Percentiles rank a stretch among this genome's conserved stretches.
These are phyloP conservation scores for Atrina japonica DNA, from an alignment of 2,888 invertebrate species.

Conservation along the genomic window DNA sequence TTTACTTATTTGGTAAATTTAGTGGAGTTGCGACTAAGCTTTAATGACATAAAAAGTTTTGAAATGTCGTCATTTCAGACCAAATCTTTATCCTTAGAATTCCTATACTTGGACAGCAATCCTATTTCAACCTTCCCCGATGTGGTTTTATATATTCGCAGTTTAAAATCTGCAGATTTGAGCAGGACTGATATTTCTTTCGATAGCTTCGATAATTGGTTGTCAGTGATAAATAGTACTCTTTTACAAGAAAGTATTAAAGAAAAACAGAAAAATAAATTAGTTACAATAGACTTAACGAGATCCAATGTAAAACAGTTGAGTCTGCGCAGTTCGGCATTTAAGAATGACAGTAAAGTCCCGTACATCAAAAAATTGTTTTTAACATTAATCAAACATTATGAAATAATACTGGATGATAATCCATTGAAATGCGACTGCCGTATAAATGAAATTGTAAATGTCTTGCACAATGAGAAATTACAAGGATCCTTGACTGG, in stretches of 20 bases:
- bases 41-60: conserved; percentile 16
- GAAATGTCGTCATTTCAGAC: conserved; percentile 15
- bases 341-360: no score
- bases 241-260: no score
- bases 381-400: no score
- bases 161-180: conserved; percentile 11
- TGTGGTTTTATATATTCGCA: conserved; percentile 26
- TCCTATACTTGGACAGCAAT: conserved; percentile 27
- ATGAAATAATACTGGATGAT: conserved; percentile 40
- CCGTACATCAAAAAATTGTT: no score
- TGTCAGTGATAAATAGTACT: no score
- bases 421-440: conserved; percentile 49
- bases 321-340: no score
- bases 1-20: conserved; percentile 24
- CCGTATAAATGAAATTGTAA: conserved; percentile 40
- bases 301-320: no score
- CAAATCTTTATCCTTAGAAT: conserved; percentile 11
- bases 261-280: no score
- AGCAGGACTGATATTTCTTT: no score
- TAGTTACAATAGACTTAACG: no score
- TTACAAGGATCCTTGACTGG: conserved; percentile 18
- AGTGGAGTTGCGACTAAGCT: conserved; percentile 23
- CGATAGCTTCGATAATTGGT: no score
- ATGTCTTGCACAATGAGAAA: conserved; percentile 18
- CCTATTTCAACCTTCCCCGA: conserved; percentile 30